Evolutionary conservation across 2,113 vertebrate species (phyloP).

Genomic region (Rhinoderma darwinii): DNA sequence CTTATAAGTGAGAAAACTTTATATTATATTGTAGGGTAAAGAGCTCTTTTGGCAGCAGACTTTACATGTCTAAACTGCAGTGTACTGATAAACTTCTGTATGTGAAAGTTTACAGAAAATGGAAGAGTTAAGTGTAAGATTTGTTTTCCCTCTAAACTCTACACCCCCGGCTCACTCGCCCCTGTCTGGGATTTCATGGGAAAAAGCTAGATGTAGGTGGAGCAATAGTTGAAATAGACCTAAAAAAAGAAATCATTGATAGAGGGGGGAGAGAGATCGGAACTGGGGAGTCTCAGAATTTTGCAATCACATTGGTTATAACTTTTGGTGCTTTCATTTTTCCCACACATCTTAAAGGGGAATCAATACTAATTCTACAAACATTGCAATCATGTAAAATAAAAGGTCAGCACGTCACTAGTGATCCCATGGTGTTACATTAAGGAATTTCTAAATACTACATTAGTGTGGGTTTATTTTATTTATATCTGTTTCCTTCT

Average conservation of each 20-base stretch:
- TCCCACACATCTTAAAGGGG: slow-evolving; percentile 32
- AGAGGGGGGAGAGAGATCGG: neutral
- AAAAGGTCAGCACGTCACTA: neutral
- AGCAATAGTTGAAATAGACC: neutral
- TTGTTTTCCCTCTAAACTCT: slow-evolving; percentile 3
- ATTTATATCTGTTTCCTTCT: too few species aligned
- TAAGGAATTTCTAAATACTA: neutral
- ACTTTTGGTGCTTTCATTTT: neutral
- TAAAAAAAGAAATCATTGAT: slow-evolving; percentile 19
- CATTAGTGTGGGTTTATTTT: too few species aligned
- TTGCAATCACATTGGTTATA: neutral
- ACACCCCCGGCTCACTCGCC: neutral
- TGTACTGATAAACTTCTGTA: neutral
- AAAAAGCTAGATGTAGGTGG: slow-evolving; percentile 16
- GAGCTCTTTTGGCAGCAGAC: too few species aligned
- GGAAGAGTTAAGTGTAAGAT: neutral
- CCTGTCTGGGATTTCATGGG: slow-evolving; percentile 44
- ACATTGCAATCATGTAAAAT: neutral
- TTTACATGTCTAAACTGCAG: neutral
- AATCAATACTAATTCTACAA: slow-evolving; percentile 20
- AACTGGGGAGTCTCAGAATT: neutral
- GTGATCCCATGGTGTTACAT: neutral
- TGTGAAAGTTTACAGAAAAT: neutral
- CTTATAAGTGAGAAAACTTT: too few species aligned
- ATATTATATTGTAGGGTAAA: too few species aligned